A percentile compares a stretch with the other conserved stretches of the same genome.
Conservation (phyloP, 2,797 vertebrate species). For the Alectoris magna region DNA sequence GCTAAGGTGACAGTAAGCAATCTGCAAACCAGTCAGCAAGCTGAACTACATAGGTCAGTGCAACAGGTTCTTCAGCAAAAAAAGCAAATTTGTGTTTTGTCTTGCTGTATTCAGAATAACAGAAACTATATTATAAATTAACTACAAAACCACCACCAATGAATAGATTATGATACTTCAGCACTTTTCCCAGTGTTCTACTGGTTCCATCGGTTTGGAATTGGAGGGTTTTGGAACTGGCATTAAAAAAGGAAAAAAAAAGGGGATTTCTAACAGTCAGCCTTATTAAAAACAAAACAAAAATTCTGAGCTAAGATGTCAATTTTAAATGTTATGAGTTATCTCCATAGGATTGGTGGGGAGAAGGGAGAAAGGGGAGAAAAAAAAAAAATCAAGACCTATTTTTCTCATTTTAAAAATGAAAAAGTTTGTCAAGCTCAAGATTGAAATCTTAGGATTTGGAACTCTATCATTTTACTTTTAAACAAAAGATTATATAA, state of each 20-base stretch:
- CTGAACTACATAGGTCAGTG: neutral
- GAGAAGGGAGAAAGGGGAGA: neutral
- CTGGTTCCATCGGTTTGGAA: neutral
- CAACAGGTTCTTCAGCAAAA: neutral
- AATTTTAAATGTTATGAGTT: neutral
- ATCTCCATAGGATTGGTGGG: neutral
- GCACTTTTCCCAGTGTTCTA: neutral
- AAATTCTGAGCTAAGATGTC: neutral
- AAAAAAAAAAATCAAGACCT: neutral
- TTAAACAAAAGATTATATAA: neutral
- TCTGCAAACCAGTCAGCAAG: accelerated
- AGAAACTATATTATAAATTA: neutral
- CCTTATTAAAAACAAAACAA: neutral
- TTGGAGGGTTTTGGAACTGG: neutral
- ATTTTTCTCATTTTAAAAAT: neutral
- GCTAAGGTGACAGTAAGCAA: neutral
- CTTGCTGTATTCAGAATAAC: neutral
- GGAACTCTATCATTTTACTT: neutral
- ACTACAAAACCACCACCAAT: neutral
- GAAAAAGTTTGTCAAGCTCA: neutral
- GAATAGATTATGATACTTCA: neutral
- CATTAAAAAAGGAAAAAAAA: neutral
- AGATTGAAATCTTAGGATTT: neutral
- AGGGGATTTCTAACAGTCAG: neutral
- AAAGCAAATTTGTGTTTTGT: neutral